Percentiles rank a stretch among this genome's conserved stretches.
Conservation (phyloP, 2,797 vertebrate species). For the Alectoris magna region DNA sequence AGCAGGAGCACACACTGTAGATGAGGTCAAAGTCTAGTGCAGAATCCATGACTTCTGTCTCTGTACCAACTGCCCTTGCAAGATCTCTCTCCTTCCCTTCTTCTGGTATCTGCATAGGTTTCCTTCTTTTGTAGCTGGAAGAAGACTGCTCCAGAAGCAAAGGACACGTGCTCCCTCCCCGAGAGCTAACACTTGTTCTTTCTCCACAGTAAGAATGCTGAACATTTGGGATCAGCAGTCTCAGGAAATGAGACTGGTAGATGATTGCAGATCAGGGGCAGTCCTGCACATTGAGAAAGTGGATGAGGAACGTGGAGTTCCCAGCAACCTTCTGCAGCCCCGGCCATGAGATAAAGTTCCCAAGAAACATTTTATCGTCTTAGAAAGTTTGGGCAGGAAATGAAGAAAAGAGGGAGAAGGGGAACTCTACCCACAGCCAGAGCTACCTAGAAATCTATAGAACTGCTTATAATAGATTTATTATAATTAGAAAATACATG, state of each 20-base stretch:
- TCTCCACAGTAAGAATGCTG: neutral
- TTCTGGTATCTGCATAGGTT: neutral
- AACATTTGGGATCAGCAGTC: neutral
- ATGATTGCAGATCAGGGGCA: neutral
- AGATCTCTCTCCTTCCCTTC: neutral
- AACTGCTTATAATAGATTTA: neutral
- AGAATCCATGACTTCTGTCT: neutral
- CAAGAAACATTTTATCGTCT: neutral
- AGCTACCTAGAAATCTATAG: neutral
- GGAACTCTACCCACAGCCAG: fast-evolving
- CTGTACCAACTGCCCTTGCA: neutral
- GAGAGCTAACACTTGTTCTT: neutral
- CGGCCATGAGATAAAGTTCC: neutral
- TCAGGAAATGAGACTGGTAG: neutral
- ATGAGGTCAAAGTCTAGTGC: neutral
- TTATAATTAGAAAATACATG: neutral
- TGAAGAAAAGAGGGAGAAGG: neutral
- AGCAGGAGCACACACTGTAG: neutral
- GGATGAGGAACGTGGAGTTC: neutral
- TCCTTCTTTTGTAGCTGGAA: neutral
- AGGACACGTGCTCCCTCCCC: neutral
- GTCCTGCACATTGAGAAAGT: neutral
- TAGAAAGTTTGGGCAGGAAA: neutral
- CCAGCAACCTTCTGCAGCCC: neutral
- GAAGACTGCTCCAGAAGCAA: neutral